Conservation (phyloP, 2,888 invertebrate species). For the Machimus rusticus region DNA sequence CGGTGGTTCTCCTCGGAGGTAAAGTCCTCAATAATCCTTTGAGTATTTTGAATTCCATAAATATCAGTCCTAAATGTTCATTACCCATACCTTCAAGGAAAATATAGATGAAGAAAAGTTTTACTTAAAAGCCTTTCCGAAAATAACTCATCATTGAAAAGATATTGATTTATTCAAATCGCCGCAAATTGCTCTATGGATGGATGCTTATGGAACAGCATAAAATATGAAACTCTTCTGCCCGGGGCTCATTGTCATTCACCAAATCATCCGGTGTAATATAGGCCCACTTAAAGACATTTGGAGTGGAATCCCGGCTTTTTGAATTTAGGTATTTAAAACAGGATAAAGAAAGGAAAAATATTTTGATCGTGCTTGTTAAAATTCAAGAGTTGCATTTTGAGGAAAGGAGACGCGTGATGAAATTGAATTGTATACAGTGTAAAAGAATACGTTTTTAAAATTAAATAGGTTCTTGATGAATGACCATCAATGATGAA, state of each 20-base stretch:
- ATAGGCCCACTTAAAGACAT: not conserved
- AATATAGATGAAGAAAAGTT: not conserved
- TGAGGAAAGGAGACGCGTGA: not conserved
- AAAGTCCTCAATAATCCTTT: not conserved
- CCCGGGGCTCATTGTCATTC: not conserved
- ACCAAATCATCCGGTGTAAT: not conserved
- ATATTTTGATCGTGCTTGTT: not conserved
- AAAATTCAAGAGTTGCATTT: not conserved
- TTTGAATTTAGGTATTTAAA: not conserved
- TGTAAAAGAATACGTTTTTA: no score
- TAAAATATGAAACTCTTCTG: not conserved
- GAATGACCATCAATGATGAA: no score
- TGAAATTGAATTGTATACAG: no score
- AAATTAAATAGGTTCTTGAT: no score
- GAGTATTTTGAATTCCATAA: no score
- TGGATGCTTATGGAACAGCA: not conserved
- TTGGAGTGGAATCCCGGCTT: not conserved
- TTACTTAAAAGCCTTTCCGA: not conserved
- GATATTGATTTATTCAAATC: not conserved
- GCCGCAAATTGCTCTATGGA: not conserved
- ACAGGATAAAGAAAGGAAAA: not conserved
- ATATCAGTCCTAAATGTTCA: no score
- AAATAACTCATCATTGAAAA: not conserved
- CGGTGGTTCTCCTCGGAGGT: not conserved
- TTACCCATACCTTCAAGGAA: no score